Conservation (phyloP, 1,140 invertebrate species). For the Mercenaria mercenaria region DNA sequence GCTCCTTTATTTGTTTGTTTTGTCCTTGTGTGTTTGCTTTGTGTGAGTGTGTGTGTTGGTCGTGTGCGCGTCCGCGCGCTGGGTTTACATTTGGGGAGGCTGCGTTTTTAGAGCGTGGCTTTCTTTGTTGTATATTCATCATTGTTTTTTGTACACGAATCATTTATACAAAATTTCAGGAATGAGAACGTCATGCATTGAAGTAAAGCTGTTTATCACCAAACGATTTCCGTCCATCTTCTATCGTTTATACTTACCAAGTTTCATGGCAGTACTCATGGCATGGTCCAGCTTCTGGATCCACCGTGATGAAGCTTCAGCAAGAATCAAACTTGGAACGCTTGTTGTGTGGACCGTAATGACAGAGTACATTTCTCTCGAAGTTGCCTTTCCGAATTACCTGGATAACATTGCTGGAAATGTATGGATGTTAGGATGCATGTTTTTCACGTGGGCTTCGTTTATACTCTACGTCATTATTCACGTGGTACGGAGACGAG, state of each 20-base stretch:
- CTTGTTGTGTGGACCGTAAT: conserved; percentile 28
- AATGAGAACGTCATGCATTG: background rate
- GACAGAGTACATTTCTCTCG: conserved; percentile 3
- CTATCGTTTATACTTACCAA: conserved; percentile 26
- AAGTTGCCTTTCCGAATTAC: conserved; percentile 6
- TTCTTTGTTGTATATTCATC: no score
- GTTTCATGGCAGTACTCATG: conserved; percentile 30
- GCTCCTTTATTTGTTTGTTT: no score
- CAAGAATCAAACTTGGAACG: conserved; percentile 35
- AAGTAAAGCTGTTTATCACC: background rate
- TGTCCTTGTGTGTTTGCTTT: no score
- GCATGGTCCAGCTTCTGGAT: conserved; percentile 43
- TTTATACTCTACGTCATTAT: conserved; percentile 35
- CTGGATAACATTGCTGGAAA: conserved; percentile 19
- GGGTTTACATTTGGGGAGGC: no score
- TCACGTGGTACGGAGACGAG: conserved; percentile 22
- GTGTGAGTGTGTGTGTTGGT: no score
- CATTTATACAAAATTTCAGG: background rate
- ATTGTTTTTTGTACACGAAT: no score
- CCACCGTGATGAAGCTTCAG: conserved; percentile 16
- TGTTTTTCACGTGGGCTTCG: conserved; percentile 19
- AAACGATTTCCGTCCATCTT: background rate
- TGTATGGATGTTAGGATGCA: conserved; percentile 18
- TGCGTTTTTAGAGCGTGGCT: no score
- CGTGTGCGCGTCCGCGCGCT: no score